Base-by-base conservation (phyloP, 2,113 vertebrate genomes). In the Melanerpes formicivorus region DNA sequence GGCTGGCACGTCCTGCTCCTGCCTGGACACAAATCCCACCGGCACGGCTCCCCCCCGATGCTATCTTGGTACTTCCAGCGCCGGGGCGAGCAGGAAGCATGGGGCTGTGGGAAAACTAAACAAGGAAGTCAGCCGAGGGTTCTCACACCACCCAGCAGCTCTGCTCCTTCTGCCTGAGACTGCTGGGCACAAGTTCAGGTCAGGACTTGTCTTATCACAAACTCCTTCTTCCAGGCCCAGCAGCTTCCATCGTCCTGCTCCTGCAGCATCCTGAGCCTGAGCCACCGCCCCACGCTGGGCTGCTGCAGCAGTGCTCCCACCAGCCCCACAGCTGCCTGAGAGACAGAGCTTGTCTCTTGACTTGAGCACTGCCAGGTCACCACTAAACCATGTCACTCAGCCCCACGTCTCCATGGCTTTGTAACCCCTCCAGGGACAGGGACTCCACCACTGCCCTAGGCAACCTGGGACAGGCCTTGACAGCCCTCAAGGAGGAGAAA, bases 31-130 rank as follows among this genome's bases (percentile, higher is more conserved):
- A 55, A 81, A 87, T 77, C 93, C 91, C 94, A 89, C 84, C 75
- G 8, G 90, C 50, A 3, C 46, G 0, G 54, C 40, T 81, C 87
- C 77, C 46, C 87, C 74, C 46, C 1, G 58, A 95, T 93, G 82
- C 93, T 95, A 91, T 96, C 96, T 95, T 4, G 1, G 82, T 30
- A 5, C 87, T 93, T 86, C 91, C 96, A 94, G 84, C 3, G 0
- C 73, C 11, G 0, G 83, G 93, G 80, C 17, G 15, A 88, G 95
- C 93, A 93, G 95, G 95, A 95, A 96, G 85, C 80, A 7, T 88
- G 6, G 82, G 89, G 96, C 95, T 95, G 93, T 96, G 95, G 95
- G 96, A 96, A 96, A 96, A 90, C 94, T 91, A 95, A 95, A 94
- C 91, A 93, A 83, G 91, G 95, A 95, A 96, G 93, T 62, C 34